Conservation (phyloP, 2,888 invertebrate species). For the Rhingia rostrata region DNA sequence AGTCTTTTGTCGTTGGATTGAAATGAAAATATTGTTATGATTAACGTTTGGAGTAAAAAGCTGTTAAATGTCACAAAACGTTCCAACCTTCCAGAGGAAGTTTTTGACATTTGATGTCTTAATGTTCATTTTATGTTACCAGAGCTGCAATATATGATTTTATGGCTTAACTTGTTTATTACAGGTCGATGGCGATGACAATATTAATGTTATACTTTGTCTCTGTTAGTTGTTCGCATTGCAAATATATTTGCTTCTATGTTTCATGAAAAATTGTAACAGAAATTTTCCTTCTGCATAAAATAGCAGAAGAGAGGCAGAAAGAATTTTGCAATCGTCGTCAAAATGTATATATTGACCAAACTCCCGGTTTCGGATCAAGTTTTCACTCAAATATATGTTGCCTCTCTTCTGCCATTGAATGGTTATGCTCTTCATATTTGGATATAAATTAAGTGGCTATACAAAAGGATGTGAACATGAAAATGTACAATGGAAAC, state of each 20-base stretch:
- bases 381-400: too few species aligned
- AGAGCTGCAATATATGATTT: conserved; percentile 8
- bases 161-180: conserved; percentile 11
- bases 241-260: not conserved
- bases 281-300: not conserved
- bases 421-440: too few species aligned
- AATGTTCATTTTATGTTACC: conserved; percentile 35
- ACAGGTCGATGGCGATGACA: not conserved
- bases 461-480: too few species aligned
- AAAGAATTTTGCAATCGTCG: too few species aligned
- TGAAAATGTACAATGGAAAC: too few species aligned
- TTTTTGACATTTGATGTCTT: conserved; percentile 51
- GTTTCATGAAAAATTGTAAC: not conserved
- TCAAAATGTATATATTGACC: too few species aligned
- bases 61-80: conserved; percentile 37
- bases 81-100: conserved; percentile 18
- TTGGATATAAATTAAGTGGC: too few species aligned
- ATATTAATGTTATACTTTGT: not conserved
- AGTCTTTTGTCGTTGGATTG: conserved; percentile 33
- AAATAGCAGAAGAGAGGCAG: too few species aligned
- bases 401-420: too few species aligned
- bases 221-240: not conserved
- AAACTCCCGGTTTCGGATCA: too few species aligned
- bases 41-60: conserved; percentile 43
- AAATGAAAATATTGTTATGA: conserved; percentile 53